These are phyloP conservation scores for Hypomecis punctinalis DNA, from an alignment of 2,888 invertebrate genomes.

Conservation along the genomic window DNA sequence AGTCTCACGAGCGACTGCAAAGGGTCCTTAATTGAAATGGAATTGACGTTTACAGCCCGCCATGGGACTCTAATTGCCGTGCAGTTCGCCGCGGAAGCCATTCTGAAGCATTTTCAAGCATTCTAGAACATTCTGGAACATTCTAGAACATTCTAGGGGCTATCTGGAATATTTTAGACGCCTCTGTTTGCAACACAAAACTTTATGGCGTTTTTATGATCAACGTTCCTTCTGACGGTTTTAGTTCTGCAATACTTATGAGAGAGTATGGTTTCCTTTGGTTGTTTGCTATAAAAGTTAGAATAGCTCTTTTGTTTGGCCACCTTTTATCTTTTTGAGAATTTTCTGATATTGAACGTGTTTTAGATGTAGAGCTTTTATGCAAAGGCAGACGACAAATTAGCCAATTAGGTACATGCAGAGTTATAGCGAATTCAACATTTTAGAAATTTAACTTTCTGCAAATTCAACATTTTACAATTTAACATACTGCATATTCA, in stretches of 20 bases:
- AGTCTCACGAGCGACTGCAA: conserved; percentile 48
- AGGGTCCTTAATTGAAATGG: conserved; percentile 65
- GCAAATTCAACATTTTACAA: too few species aligned
- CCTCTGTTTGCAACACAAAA: conserved; percentile 43
- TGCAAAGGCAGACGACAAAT: too few species aligned
- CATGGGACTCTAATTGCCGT: conserved; percentile 59
- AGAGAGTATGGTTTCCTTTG: conserved; percentile 11
- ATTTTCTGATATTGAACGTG: neutral
- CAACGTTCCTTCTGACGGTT: conserved; percentile 45
- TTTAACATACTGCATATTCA: too few species aligned
- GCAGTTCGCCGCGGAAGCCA: conserved; percentile 59
- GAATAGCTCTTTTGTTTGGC: too few species aligned
- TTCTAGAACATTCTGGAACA: conserved; percentile 41
- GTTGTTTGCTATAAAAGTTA: conserved; percentile 2
- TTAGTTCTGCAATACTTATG: conserved; percentile 39
- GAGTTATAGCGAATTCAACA: too few species aligned
- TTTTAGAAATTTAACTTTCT: too few species aligned
- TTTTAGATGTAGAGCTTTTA: neutral
- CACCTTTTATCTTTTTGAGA: too few species aligned
- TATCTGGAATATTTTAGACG: conserved; percentile 27
- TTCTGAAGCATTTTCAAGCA: conserved; percentile 46
- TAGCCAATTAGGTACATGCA: too few species aligned
- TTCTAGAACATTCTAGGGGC: conserved; percentile 42
- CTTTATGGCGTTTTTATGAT: conserved; percentile 54
- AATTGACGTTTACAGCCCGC: conserved; percentile 61